phyloP scores from a whole-genome alignment of 1,140 invertebrate species.

The Drosophila obscura region DNA sequence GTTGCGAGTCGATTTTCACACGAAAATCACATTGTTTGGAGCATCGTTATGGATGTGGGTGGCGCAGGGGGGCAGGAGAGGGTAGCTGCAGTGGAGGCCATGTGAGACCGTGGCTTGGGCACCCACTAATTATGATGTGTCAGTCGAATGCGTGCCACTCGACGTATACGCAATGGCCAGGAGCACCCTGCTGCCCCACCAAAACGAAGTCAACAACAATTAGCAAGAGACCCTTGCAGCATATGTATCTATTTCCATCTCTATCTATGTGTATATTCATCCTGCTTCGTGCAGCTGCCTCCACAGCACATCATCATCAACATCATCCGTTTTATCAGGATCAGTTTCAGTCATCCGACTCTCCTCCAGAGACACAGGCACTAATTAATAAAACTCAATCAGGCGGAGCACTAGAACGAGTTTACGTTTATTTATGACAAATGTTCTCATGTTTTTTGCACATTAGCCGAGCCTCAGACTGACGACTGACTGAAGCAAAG shows the following conservation, averaged over 20 bases:
- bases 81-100: not conserved
- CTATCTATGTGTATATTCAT: constrained; percentile 6
- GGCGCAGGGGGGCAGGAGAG: not conserved
- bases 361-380: constrained; percentile 26
- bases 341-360: constrained; percentile 33
- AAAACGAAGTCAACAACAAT: constrained; percentile 60
- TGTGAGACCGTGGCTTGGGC: constrained; percentile 3
- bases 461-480: constrained; percentile 52
- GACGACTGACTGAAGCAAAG: not conserved
- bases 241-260: not conserved
- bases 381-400: constrained; percentile 79
- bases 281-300: not conserved
- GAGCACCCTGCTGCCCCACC: constrained; percentile 29
- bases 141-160: constrained; percentile 52
- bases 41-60: constrained; percentile 50
- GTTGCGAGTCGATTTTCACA: constrained; percentile 79
- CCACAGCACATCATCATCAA: not conserved
- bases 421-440: constrained; percentile 20
- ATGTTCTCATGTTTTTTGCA: constrained; percentile 48
- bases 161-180: constrained; percentile 64
- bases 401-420: constrained; percentile 9
- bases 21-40: constrained; percentile 83
- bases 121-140: constrained; percentile 73
- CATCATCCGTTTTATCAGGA: constrained; percentile 5
- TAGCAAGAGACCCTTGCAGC: constrained; percentile 2